Conservation (phyloP, 2,888 invertebrate species). For the Sphinx pinastri region DNA sequence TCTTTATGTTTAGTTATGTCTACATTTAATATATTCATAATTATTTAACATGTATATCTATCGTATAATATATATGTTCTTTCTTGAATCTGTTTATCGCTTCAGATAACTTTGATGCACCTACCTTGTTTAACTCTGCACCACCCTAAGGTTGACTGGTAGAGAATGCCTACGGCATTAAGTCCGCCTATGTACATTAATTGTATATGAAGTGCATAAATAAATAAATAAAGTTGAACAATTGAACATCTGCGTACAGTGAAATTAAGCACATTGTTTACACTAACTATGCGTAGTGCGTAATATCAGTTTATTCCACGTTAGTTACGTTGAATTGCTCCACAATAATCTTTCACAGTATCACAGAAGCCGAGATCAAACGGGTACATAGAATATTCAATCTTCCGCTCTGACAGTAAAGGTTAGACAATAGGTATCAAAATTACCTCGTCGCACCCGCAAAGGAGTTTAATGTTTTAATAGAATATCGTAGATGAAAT, state of each 20-base stretch:
- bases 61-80: no score
- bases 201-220: no score
- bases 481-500: background rate
- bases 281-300: background rate
- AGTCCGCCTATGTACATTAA: no score
- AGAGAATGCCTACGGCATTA: no score
- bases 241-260: background rate
- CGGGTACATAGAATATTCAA: conserved; percentile 23
- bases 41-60: no score
- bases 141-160: no score
- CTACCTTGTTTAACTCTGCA: no score
- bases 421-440: conserved; percentile 20
- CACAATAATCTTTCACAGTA: background rate
- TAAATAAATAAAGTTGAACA: no score
- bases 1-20: no score
- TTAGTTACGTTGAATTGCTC: background rate
- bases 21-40: no score
- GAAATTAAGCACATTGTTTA: background rate
- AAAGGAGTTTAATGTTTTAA: conserved; percentile 27
- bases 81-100: no score
- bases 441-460: conserved; percentile 21
- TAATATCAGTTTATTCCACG: background rate
- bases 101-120: no score
- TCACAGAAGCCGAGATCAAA: conserved; percentile 29
- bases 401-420: conserved; percentile 11